Conservation (phyloP, 1,140 invertebrate species). For the Halyomorpha halys region DNA sequence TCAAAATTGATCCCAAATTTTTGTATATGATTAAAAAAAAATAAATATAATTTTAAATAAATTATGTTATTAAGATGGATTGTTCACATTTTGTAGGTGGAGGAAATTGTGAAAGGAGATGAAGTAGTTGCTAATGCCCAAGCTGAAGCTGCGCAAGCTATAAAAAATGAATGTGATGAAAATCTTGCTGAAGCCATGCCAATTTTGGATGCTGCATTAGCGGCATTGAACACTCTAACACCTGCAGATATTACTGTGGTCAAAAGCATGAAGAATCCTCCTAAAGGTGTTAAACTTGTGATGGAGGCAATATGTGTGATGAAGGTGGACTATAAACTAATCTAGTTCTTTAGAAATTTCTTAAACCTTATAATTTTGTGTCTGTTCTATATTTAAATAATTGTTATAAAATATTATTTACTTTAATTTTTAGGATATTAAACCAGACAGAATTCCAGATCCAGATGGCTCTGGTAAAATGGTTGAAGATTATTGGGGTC, state of each 20-base stretch:
- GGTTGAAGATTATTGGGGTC: conserved; percentile 87
- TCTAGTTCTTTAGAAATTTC: too few relatives aligned
- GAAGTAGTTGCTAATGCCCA: conserved; percentile 60
- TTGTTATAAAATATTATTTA: too few relatives aligned
- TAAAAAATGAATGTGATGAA: conserved; percentile 91
- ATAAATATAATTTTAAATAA: not conserved
- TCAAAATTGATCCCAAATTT: too few relatives aligned
- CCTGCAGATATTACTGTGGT: conserved; percentile 86
- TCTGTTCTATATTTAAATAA: too few relatives aligned
- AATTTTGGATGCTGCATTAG: conserved; percentile 77
- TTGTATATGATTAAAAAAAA: not conserved
- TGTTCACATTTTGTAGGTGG: conserved; percentile 30
- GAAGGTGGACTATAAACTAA: conserved; percentile 46
- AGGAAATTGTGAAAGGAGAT: conserved; percentile 50
- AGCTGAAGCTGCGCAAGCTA: conserved; percentile 68
- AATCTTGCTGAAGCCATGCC: conserved; percentile 89
- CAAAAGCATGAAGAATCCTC: conserved; percentile 96
- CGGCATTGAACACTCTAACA: conserved; percentile 84
- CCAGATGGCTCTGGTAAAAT: conserved; percentile 59
- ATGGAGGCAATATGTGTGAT: conserved; percentile 95
- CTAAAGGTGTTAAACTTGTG: conserved; percentile 81
- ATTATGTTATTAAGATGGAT: not conserved
- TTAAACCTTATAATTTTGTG: too few relatives aligned
- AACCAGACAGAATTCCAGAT: conserved; percentile 72
- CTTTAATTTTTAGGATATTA: conserved; percentile 49